Percentiles rank a stretch among this genome's conserved stretches.
Conservation (phyloP, 2,113 vertebrate species). For the Thinocorus orbignyianus region DNA sequence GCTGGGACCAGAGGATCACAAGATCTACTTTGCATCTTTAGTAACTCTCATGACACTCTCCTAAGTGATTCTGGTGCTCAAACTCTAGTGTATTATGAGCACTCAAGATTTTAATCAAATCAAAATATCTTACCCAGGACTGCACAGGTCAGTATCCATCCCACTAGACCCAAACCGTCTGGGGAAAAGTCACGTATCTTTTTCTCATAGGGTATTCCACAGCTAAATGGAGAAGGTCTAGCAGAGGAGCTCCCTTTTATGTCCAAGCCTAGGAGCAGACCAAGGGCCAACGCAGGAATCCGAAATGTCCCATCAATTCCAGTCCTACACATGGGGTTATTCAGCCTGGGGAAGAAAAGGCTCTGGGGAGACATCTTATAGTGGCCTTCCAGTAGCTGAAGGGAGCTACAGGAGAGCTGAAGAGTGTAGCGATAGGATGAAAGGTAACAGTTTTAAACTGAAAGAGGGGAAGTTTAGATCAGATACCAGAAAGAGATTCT, state of each 20-base stretch:
- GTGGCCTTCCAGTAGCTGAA: too few species aligned
- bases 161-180: neutral
- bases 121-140: neutral
- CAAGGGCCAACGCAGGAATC: neutral
- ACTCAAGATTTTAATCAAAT: neutral
- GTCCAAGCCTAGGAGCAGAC: neutral
- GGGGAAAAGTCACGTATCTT: neutral
- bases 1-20: neutral
- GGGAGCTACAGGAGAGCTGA: too few species aligned
- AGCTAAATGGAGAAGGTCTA: neutral
- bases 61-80: neutral
- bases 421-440: too few species aligned
- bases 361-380: too few species aligned
- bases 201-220: neutral
- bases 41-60: neutral
- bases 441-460: too few species aligned
- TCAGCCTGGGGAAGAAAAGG: too few species aligned
- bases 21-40: neutral
- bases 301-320: neutral
- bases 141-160: neutral
- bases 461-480: too few species aligned
- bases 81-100: neutral
- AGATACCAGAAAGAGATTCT: too few species aligned
- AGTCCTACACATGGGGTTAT: neutral
- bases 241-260: accelerated